phyloP scores from a whole-genome alignment of 2,113 vertebrate species.

The Silurus glanis region DNA sequence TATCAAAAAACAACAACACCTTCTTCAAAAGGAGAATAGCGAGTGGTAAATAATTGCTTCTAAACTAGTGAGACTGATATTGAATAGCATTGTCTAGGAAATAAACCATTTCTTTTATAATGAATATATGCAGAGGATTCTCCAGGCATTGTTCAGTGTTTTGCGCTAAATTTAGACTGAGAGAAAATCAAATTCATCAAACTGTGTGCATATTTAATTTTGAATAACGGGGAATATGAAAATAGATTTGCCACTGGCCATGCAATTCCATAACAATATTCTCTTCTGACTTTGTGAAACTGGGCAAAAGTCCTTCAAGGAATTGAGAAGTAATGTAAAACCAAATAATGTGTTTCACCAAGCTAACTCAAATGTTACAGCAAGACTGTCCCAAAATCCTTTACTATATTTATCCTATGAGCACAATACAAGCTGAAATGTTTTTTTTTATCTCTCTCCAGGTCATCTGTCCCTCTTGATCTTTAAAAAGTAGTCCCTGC shows the following conservation, averaged over 20 bases:
- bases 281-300: constrained; percentile 40
- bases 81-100: constrained; percentile 67
- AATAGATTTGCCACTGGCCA: constrained; percentile 66
- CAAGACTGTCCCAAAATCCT: constrained; percentile 4
- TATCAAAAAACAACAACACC: not conserved
- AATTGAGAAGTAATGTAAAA: constrained; percentile 52
- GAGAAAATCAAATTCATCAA: constrained; percentile 73
- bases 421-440: constrained; percentile 19
- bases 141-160: constrained; percentile 72
- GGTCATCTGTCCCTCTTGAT: constrained; percentile 46
- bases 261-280: constrained; percentile 60
- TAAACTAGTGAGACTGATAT: constrained; percentile 47
- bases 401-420: constrained; percentile 23
- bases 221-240: constrained; percentile 65
- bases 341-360: constrained; percentile 20
- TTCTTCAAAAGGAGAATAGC: not conserved
- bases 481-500: constrained; percentile 61
- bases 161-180: constrained; percentile 64
- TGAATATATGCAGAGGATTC: constrained; percentile 69
- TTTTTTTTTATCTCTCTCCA: constrained; percentile 50
- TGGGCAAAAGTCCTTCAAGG: constrained; percentile 40
- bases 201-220: constrained; percentile 69
- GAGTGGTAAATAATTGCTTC: not conserved
- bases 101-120: constrained; percentile 69
- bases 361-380: not conserved